phyloP scores from a whole-genome alignment of 2,797 vertebrate species.

The Anguilla marmorata region DNA sequence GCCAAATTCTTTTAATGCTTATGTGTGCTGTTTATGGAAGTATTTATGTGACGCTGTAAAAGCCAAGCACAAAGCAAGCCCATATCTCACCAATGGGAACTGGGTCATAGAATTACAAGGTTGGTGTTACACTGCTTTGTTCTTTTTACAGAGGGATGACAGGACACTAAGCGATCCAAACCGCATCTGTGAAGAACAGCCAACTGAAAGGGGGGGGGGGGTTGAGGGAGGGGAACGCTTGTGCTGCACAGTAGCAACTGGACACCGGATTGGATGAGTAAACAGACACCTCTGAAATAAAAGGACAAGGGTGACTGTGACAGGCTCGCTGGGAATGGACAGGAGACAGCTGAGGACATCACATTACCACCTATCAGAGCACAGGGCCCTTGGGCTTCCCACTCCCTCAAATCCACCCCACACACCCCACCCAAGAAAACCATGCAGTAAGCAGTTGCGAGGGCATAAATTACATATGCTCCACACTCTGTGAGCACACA shows the following conservation, averaged over 20 bases:
- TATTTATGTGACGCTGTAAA: constrained; percentile 51
- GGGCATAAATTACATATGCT: constrained; percentile 12
- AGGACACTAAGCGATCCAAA: not conserved
- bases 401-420: not conserved
- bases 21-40: constrained; percentile 32
- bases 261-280: not conserved
- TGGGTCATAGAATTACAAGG: constrained; percentile 41
- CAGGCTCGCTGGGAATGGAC: not conserved
- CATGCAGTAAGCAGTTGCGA: not conserved
- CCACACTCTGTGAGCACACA: not conserved
- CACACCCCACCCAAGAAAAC: not conserved
- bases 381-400: not conserved
- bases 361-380: not conserved
- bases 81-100: constrained; percentile 40
- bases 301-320: not conserved
- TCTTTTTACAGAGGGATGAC: constrained; percentile 14
- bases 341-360: constrained; percentile 10
- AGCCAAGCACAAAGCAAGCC: constrained; percentile 33
- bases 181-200: not conserved
- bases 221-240: not conserved
- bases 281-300: not conserved
- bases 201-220: not conserved
- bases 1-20: constrained; percentile 49
- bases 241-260: not conserved
- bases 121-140: constrained; percentile 18